Base-by-base conservation (phyloP, 2,797 vertebrate genomes). In the Eospalax fontanierii region DNA sequence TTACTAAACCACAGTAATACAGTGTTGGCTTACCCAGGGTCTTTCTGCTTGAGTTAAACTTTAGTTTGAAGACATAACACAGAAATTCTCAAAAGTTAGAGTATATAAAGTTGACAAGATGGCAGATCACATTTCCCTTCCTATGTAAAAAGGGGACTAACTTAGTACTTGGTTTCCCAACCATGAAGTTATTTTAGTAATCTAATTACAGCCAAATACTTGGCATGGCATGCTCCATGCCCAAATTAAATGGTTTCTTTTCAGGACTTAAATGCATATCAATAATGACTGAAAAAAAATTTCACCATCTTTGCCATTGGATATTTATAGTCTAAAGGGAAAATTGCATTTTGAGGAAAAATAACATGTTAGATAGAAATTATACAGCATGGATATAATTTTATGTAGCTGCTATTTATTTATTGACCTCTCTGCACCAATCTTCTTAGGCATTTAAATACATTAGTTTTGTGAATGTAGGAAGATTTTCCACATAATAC, bases 281-380 rank as follows among this genome's bases (percentile, higher is more conserved):
- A 19, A 8, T 1, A 9, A 30, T 54, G 75, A 15, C 35, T 21
- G 4, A 46, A 54, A 46, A 54, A 43, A 84, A 57, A 16, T 71
- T 11, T 16, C 1, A 9, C 19, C 40, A 4, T 79, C 71, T 90
- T 88, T 84, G 75, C 61, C 3, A 71, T n/a, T 12, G 35, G 71
- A 83, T n/a, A 16, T 71, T 75, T 70, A 70, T n/a, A 46, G 6
- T 85, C n/a, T n/a, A 43, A 88, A 88, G 24, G 16, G 65, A 88
- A 96, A 82, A 63, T 40, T 38, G 79, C 33, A 19, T 88, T 86
- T 91, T 24, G 74, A 84, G 87, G 68, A 22, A 54, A 35, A 83
- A 9, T 33, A 83, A 9, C 2, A 5, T 22, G 24, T 50, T 74
- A 12, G 65, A 9, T 15, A n/a, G n/a, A n/a, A n/a, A 0, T 61